Evolutionary conservation across 2,113 vertebrate species (phyloP).

Genomic region (Cochlearius cochlearius): DNA sequence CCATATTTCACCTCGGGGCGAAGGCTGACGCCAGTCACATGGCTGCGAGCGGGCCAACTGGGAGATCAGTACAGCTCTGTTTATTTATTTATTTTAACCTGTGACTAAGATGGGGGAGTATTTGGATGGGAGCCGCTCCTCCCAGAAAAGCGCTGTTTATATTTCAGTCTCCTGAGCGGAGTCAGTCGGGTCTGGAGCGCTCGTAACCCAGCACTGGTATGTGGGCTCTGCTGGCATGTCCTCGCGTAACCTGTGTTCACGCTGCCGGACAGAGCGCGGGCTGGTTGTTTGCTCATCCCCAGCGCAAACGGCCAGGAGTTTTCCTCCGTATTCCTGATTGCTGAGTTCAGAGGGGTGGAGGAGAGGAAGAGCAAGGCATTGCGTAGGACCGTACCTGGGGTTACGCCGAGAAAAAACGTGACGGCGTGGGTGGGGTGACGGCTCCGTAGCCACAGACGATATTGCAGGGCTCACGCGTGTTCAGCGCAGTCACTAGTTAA

Average conservation of each 20-base stretch:
- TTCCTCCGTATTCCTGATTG: not conserved
- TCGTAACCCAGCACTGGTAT: not conserved
- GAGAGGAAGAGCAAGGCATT: not conserved
- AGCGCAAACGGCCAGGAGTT: not conserved
- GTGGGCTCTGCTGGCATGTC: not conserved
- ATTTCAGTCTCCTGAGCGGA: slow-evolving; percentile 15
- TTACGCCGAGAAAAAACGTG: not conserved
- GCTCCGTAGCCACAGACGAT: not conserved
- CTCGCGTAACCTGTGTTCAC: not conserved
- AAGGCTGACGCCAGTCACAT: not conserved
- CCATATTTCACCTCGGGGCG: not conserved
- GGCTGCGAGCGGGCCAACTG: not conserved
- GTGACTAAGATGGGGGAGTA: slow-evolving; percentile 43
- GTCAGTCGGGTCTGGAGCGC: not conserved
- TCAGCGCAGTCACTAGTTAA: not conserved
- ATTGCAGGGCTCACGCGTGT: not conserved
- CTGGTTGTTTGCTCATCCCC: not conserved
- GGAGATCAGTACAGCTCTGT: not conserved
- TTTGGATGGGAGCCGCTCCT: slow-evolving; percentile 23
- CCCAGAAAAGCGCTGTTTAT: slow-evolving; percentile 46
- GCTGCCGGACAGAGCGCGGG: not conserved
- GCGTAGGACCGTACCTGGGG: not conserved
- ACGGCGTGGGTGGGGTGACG: not conserved
- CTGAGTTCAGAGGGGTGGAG: slow-evolving; percentile 20
- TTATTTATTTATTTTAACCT: slow-evolving; percentile 55